These are phyloP conservation scores for Pseudanteris insignis DNA, from an alignment of 2,888 invertebrate species.

Conservation along the genomic window DNA sequence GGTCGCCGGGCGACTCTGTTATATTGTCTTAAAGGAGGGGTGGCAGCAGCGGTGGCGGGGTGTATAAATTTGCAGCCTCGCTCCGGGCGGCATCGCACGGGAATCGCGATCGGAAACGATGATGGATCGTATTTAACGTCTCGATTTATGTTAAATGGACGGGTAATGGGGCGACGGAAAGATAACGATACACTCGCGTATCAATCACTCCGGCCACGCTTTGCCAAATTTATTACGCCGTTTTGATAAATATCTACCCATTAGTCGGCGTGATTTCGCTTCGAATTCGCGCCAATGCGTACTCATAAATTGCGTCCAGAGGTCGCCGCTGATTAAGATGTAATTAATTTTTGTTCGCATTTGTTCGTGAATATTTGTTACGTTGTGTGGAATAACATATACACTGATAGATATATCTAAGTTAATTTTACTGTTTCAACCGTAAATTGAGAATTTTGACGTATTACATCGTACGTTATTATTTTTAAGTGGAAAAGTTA, in stretches of 20 bases:
- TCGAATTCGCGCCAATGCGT: not conserved
- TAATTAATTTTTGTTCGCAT: too few species aligned
- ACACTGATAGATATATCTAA: too few species aligned
- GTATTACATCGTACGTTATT: too few species aligned
- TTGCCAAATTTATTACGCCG: conserved; percentile 34
- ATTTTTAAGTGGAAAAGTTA: too few species aligned
- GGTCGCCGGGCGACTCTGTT: too few species aligned
- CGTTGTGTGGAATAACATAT: too few species aligned
- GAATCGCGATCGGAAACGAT: conserved; percentile 26
- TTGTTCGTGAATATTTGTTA: too few species aligned
- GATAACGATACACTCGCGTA: conserved; percentile 15
- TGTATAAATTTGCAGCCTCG: conserved; percentile 25
- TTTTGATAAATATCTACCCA: conserved; percentile 28
- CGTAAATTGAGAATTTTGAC: too few species aligned
- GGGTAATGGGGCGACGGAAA: conserved; percentile 22
- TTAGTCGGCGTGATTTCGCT: conserved; percentile 20
- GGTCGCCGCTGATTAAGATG: not conserved
- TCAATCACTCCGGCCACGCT: conserved; percentile 33
- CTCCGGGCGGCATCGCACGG: conserved; percentile 13
- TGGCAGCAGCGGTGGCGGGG: not conserved
- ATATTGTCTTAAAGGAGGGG: conserved; percentile 31
- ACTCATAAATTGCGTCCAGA: conserved; percentile 23
- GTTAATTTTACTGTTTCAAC: too few species aligned
- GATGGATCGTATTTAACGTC: conserved; percentile 38
- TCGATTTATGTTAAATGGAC: conserved; percentile 37